These are phyloP conservation scores for Bombylius major DNA, from an alignment of 2,888 invertebrate species.

Conservation along the genomic window DNA sequence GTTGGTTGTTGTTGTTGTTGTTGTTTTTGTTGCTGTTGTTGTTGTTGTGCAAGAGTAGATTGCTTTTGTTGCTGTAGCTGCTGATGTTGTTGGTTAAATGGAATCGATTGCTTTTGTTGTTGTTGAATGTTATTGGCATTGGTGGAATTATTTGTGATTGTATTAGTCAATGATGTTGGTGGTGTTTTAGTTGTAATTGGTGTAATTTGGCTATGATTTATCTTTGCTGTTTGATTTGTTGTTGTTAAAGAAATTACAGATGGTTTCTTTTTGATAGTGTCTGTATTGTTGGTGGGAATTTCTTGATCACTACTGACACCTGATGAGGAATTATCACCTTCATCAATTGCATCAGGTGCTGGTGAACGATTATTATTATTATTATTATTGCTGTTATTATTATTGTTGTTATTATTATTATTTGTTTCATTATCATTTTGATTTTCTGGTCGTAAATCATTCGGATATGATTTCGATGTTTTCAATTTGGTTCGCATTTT, in stretches of 20 bases:
- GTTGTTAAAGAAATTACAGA: conserved; percentile 16
- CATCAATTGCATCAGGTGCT: conserved; percentile 44
- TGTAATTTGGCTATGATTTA: not conserved
- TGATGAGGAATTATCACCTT: conserved; percentile 79
- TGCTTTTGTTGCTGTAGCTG: no score
- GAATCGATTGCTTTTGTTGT: not conserved
- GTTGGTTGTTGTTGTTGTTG: conserved; percentile 21
- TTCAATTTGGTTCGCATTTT: conserved; percentile 73
- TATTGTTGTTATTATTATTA: conserved; percentile 23
- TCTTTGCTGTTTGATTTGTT: not conserved
- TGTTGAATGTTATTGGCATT: conserved; percentile 15
- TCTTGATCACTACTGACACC: conserved; percentile 82
- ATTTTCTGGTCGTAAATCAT: conserved; percentile 51
- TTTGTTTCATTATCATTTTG: conserved; percentile 30
- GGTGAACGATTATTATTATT: conserved; percentile 9
- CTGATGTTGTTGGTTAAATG: no score
- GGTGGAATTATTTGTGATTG: not conserved
- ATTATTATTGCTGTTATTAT: conserved; percentile 28
- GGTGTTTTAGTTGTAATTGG: not conserved
- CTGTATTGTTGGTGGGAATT: conserved; percentile 42
- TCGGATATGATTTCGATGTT: conserved; percentile 77
- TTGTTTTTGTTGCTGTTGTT: conserved; percentile 8
- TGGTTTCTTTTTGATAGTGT: conserved; percentile 34
- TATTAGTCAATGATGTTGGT: not conserved
- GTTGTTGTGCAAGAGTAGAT: conserved; percentile 10